Conservation (phyloP, 1,140 invertebrate genomes). For the Globodera ellingtonae region DNA sequence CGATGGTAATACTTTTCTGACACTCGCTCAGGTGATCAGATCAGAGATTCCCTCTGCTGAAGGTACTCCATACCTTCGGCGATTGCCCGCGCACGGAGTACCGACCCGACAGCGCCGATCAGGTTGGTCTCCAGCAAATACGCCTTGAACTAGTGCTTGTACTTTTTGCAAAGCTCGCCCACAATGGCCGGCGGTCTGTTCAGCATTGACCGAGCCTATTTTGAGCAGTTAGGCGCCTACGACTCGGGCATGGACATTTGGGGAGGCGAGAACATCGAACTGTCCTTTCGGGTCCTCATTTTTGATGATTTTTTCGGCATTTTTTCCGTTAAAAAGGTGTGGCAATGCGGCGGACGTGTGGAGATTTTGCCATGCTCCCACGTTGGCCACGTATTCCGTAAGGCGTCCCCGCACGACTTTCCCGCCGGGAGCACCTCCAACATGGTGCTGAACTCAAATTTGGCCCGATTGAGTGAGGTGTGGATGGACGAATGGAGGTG, state of each 20-base stretch:
- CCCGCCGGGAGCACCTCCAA: constrained; percentile 94
- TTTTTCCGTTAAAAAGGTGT: constrained; percentile 75
- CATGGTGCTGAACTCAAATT: constrained; percentile 96
- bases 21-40: neutral
- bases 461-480: constrained; percentile 90
- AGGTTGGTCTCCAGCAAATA: constrained; percentile 33
- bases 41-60: constrained; percentile 20
- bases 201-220: constrained; percentile 68
- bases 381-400: constrained; percentile 95
- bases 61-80: constrained; percentile 63
- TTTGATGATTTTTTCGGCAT: constrained; percentile 48
- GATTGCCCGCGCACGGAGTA: constrained; percentile 45
- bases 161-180: constrained; percentile 73
- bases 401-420: constrained; percentile 98
- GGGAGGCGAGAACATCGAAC: constrained; percentile 81
- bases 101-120: constrained; percentile 52
- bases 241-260: constrained; percentile 67
- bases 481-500: constrained; percentile 84
- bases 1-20: constrained; percentile 75
- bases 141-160: neutral
- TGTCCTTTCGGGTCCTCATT: constrained; percentile 77
- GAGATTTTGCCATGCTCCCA: constrained; percentile 88
- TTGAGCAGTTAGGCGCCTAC: constrained; percentile 81
- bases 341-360: constrained; percentile 91
- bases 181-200: constrained; percentile 86